A percentile compares a stretch with the other conserved stretches of the same genome.
Evolutionary conservation across 2,797 vertebrate genomes (phyloP).

Genomic region (Phrynocephalus guinanensis): DNA sequence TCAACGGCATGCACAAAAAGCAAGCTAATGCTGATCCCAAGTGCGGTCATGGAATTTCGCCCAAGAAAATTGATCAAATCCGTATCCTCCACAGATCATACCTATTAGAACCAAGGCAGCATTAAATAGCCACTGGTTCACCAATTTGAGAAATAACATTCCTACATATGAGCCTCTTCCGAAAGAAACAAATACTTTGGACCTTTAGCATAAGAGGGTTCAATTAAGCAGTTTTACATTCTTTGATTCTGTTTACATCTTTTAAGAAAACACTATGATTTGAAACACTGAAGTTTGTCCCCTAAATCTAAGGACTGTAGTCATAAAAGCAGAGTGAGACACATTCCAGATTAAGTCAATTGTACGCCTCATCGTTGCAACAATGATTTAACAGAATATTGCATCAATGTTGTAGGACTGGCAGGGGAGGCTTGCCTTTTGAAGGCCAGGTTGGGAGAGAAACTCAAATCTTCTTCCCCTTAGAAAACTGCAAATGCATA

Average conservation of each 20-base stretch:
- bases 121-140: slow-evolving; percentile 22
- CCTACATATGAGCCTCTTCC: slow-evolving; percentile 36
- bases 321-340: slow-evolving; percentile 57
- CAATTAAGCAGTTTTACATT: slow-evolving; percentile 72
- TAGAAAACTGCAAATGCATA: slow-evolving; percentile 41
- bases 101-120: slow-evolving; percentile 32
- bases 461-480: slow-evolving; percentile 10
- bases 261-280: slow-evolving; percentile 60
- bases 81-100: slow-evolving; percentile 19
- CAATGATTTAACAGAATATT: slow-evolving; percentile 71
- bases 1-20: slow-evolving; percentile 62
- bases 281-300: slow-evolving; percentile 28
- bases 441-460: slow-evolving; percentile 24
- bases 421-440: slow-evolving; percentile 44
- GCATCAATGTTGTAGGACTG: slow-evolving; percentile 59
- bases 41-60: slow-evolving; percentile 26
- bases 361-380: slow-evolving; percentile 40
- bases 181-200: slow-evolving; percentile 70
- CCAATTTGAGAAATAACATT: slow-evolving; percentile 41
- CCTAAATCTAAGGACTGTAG: slow-evolving; percentile 49
- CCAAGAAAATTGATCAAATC: neutral
- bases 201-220: slow-evolving; percentile 72
- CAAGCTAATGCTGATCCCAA: slow-evolving; percentile 57
- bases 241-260: slow-evolving; percentile 73
- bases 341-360: slow-evolving; percentile 27